phyloP scores from a whole-genome alignment of 2,888 invertebrate species.

The Acronicta leporina region DNA sequence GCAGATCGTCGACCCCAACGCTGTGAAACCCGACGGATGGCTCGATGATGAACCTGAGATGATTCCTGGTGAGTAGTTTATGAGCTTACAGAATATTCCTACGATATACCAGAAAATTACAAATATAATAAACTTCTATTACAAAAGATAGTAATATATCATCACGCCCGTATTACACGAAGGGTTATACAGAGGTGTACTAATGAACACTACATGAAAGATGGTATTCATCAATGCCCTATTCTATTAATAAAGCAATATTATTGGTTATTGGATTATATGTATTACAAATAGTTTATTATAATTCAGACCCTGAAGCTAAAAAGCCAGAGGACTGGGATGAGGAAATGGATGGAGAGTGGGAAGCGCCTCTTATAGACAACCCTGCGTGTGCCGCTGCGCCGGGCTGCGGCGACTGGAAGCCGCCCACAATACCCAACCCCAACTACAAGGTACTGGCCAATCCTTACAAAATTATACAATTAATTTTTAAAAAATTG shows the following conservation, averaged over 20 bases:
- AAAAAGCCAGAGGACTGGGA: conserved; percentile 98
- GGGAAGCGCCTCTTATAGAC: conserved; percentile 98
- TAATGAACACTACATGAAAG: too few relatives aligned
- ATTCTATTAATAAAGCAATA: too few relatives aligned
- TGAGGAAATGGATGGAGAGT: conserved; percentile 99
- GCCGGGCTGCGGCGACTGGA: conserved; percentile 98
- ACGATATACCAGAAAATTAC: too few relatives aligned
- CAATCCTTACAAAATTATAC: too few relatives aligned
- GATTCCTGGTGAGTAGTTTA: conserved; percentile 88
- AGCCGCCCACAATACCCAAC: conserved; percentile 95
- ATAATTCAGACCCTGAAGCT: conserved; percentile 93
- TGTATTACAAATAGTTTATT: background rate
- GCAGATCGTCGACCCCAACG: conserved; percentile 95
- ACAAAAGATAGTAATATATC: too few relatives aligned
- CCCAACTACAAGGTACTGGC: conserved; percentile 93
- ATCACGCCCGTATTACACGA: too few relatives aligned
- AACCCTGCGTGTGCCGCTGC: conserved; percentile 95
- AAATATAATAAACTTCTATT: too few relatives aligned
- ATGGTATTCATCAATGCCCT: too few relatives aligned
- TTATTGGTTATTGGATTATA: too few relatives aligned
- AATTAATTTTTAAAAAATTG: too few relatives aligned
- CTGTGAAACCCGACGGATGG: conserved; percentile 97
- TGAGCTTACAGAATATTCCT: background rate
- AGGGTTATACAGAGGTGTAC: too few relatives aligned
- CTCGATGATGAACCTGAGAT: conserved; percentile 96